Conservation (phyloP, 2,888 invertebrate species). For the Rambutsinella grinnellia region DNA sequence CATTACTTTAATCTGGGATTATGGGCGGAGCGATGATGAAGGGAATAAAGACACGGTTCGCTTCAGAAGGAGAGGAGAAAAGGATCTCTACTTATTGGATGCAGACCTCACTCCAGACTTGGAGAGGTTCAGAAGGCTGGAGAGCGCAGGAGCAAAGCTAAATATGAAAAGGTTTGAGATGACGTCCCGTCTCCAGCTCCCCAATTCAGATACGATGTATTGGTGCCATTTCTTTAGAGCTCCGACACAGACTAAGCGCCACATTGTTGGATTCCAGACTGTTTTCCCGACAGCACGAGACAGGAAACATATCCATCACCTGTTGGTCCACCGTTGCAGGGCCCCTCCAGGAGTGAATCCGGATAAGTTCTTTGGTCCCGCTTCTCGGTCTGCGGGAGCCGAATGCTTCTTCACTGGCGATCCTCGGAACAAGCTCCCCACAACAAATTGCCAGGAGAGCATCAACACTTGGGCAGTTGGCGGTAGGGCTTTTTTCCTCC, state of each 20-base stretch:
- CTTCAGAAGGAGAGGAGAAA: constrained; percentile 1
- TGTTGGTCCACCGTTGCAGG: constrained; percentile 5
- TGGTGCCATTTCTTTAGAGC: constrained; percentile 17
- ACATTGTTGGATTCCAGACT: constrained; percentile 18
- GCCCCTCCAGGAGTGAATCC: constrained; percentile 1
- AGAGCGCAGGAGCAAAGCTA: neutral
- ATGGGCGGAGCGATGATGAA: constrained; percentile 18
- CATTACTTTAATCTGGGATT: constrained; percentile 28
- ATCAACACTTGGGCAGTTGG: neutral
- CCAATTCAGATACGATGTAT: constrained; percentile 8
- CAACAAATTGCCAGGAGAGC: constrained; percentile 1
- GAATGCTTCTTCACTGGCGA: constrained; percentile 17
- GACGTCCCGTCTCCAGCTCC: neutral
- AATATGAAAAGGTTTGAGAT: constrained; percentile 15
- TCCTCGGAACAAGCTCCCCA: constrained; percentile 8
- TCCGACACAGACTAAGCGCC: constrained; percentile 17
- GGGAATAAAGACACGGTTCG: neutral
- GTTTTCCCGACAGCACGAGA: neutral
- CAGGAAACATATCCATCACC: constrained; percentile 4
- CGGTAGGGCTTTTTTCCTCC: constrained; percentile 17
- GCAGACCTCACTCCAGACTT: constrained; percentile 17
- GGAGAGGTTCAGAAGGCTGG: neutral
- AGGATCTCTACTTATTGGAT: constrained; percentile 1
- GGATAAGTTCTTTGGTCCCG: neutral
- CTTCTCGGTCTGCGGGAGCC: neutral